Conservation (phyloP, 2,888 invertebrate genomes). For the Subacronicta megacephala region DNA sequence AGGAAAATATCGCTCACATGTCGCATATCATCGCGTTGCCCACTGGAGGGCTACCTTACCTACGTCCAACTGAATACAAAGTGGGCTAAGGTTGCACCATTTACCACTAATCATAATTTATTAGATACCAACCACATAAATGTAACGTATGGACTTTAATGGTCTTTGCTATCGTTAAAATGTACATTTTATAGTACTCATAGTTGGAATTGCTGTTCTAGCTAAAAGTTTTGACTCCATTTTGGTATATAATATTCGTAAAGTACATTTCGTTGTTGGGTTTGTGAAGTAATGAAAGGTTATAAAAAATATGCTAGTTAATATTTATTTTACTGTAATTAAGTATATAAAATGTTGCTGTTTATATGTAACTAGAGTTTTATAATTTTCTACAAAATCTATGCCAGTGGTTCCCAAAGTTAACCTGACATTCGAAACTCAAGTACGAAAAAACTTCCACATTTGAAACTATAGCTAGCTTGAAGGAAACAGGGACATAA, state of each 20-base stretch:
- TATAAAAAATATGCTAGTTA: conserved; percentile 15
- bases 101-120: conserved; percentile 57
- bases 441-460: too few species aligned
- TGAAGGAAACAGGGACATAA: too few species aligned
- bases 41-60: conserved; percentile 7
- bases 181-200: conserved; percentile 34
- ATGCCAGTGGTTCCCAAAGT: too few species aligned
- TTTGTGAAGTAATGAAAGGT: conserved; percentile 9
- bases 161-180: conserved; percentile 18
- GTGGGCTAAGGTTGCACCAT: conserved; percentile 49
- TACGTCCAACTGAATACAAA: conserved; percentile 41
- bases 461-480: too few species aligned
- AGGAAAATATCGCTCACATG: not conserved
- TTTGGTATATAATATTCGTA: too few species aligned
- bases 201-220: conserved; percentile 16
- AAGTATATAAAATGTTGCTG: too few species aligned
- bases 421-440: too few species aligned
- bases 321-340: not conserved
- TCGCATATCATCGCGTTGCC: conserved; percentile 12
- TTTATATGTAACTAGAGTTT: too few species aligned
- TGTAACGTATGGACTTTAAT: conserved; percentile 31
- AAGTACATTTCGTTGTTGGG: not conserved
- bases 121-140: conserved; percentile 46
- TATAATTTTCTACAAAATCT: too few species aligned
- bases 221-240: conserved; percentile 12